These are phyloP conservation scores for Callimorpha dominula DNA, from an alignment of 2,888 invertebrate species.

Conservation along the genomic window DNA sequence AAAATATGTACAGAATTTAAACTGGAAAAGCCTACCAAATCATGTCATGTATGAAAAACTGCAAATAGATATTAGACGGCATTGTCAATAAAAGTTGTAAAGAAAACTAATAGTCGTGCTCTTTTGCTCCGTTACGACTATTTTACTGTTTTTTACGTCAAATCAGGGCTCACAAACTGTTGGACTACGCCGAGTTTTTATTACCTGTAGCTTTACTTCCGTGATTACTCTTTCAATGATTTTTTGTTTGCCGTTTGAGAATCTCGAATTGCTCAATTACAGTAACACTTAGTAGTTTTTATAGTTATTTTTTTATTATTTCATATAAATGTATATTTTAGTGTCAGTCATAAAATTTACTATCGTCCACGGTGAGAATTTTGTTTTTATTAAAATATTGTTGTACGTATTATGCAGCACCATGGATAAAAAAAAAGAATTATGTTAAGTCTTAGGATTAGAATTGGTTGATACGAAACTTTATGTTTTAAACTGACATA, in stretches of 20 bases:
- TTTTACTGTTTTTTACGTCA: conserved; percentile 73
- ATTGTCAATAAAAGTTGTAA: conserved; percentile 79
- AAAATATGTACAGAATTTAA: conserved; percentile 45
- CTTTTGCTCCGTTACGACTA: conserved; percentile 73
- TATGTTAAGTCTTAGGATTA: too few species aligned
- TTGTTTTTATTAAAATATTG: too few species aligned
- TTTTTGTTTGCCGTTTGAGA: conserved; percentile 49
- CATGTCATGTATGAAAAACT: conserved; percentile 58
- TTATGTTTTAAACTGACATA: background rate
- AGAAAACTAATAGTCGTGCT: conserved; percentile 81
- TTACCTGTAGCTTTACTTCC: conserved; percentile 53
- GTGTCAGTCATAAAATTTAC: background rate
- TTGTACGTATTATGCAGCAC: background rate
- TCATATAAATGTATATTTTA: background rate
- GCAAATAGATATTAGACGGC: conserved; percentile 57
- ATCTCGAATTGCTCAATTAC: conserved; percentile 45
- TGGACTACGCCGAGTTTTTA: conserved; percentile 47
- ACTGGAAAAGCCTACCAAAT: conserved; percentile 48
- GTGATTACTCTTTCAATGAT: conserved; percentile 53
- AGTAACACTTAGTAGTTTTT: conserved; percentile 29
- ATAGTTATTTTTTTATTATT: background rate
- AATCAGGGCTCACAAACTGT: conserved; percentile 65
- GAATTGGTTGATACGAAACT: background rate
- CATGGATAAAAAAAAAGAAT: too few species aligned
- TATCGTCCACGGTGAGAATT: too few species aligned